Evolutionary conservation across 2,888 invertebrate species (phyloP).

Genomic region (Heliconius aoede): DNA sequence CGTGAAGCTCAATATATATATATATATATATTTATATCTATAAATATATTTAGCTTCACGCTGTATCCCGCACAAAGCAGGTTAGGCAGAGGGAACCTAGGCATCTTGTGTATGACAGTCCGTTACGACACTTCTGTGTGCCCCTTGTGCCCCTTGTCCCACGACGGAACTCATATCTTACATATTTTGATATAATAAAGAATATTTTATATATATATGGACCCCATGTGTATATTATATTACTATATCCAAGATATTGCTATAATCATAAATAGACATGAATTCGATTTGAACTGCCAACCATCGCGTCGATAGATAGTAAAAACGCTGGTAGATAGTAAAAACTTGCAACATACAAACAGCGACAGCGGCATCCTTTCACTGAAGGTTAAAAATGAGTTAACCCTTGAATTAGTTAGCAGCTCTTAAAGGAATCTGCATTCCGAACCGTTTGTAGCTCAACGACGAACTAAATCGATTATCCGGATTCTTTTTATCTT

Average conservation of each 20-base stretch:
- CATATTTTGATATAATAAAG: not conserved
- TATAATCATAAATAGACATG: not conserved
- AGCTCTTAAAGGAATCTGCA: constrained; percentile 19
- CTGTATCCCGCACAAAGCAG: too few species aligned
- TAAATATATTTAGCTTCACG: not conserved
- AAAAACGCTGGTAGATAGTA: not conserved
- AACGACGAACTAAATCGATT: constrained; percentile 19
- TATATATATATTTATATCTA: too few species aligned
- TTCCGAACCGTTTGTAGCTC: constrained; percentile 21
- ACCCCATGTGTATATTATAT: not conserved
- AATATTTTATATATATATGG: not conserved
- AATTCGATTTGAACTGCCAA: not conserved
- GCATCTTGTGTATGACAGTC: not conserved
- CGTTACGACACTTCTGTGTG: not conserved
- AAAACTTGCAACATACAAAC: not conserved
- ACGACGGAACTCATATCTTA: too few species aligned
- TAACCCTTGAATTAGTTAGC: constrained; percentile 20
- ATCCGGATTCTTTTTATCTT: constrained; percentile 2
- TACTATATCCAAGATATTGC: not conserved
- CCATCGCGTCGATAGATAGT: not conserved
- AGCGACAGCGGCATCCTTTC: not conserved
- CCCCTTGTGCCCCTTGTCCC: too few species aligned
- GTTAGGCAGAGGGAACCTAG: not conserved
- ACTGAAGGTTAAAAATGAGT: constrained; percentile 21
- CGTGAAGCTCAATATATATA: too few species aligned